A percentile compares a stretch with the other conserved stretches of the same genome.
phyloP scores from a whole-genome alignment of 2,888 invertebrate species.

The Bruchidius siliquastri region DNA sequence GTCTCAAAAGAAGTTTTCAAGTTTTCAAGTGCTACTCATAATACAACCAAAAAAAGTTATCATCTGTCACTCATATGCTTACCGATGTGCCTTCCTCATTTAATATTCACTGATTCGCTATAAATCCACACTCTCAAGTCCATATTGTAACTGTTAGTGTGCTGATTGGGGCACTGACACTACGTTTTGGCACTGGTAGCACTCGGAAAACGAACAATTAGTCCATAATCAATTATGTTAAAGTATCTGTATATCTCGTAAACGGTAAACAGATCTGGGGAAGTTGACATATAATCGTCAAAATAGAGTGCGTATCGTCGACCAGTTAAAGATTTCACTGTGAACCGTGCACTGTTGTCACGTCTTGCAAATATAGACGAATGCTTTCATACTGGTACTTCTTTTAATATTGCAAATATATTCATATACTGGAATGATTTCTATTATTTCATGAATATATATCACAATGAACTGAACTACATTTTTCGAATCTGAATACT shows the following conservation, averaged over 20 bases:
- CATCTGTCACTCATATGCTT: conserved; percentile 28
- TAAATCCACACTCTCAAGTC: not conserved
- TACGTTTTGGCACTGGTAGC: not conserved
- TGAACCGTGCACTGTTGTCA: not conserved
- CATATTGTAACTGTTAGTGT: not conserved
- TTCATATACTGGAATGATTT: no score
- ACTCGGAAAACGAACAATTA: not conserved
- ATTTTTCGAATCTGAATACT: no score
- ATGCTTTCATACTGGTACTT: not conserved
- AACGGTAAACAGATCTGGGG: not conserved
- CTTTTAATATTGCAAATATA: no score
- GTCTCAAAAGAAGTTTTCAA: not conserved
- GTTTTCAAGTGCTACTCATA: conserved; percentile 5
- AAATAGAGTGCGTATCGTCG: conserved; percentile 21
- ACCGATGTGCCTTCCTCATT: conserved; percentile 42
- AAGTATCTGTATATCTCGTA: not conserved
- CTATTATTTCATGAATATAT: no score
- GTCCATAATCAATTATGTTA: not conserved
- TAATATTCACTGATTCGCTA: conserved; percentile 7
- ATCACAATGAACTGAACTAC: no score
- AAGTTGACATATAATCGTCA: conserved; percentile 30
- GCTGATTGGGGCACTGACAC: not conserved
- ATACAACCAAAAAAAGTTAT: conserved; percentile 5
- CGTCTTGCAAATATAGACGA: not conserved
- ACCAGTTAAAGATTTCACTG: not conserved